Evolutionary conservation across 2,797 vertebrate genomes (phyloP).

Genomic region (Rousettus madagascariensis): DNA sequence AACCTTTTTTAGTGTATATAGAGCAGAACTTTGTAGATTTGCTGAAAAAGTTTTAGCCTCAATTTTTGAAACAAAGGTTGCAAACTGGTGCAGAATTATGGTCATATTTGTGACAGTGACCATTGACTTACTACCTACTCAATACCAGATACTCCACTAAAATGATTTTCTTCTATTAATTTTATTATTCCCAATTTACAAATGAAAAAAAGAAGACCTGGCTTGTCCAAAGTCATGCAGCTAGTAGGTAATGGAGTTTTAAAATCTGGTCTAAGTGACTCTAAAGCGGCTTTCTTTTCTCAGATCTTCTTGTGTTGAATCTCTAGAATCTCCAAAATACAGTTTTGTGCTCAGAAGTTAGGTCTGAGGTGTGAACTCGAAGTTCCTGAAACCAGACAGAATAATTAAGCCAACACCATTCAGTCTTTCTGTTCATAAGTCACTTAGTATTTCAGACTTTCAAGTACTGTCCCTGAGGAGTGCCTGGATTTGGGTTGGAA

Average conservation of each 20-base stretch:
- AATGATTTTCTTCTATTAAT: background rate
- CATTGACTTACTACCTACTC: background rate
- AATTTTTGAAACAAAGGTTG: conserved; percentile 38
- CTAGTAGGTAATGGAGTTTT: background rate
- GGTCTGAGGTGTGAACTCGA: background rate
- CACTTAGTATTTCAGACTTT: conserved; percentile 7
- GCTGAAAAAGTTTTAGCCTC: conserved; percentile 42
- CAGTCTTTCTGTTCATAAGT: background rate
- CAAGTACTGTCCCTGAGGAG: background rate
- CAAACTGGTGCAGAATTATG: conserved; percentile 27
- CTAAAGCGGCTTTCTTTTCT: background rate
- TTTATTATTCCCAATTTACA: conserved; percentile 43
- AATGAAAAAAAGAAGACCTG: conserved; percentile 27
- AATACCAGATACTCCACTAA: background rate
- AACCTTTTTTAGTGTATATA: conserved; percentile 50
- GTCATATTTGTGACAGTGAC: background rate
- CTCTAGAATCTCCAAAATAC: background rate
- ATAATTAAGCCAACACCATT: background rate
- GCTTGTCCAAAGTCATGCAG: background rate
- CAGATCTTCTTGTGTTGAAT: background rate
- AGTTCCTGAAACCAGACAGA: background rate
- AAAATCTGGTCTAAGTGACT: background rate
- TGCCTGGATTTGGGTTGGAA: background rate
- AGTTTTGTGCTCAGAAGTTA: background rate
- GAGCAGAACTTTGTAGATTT: conserved; percentile 60